A percentile compares a stretch with the other conserved stretches of the same genome.
Evolutionary conservation across 1,140 invertebrate genomes (phyloP).

Genomic region (Drosophila micromelanica): DNA sequence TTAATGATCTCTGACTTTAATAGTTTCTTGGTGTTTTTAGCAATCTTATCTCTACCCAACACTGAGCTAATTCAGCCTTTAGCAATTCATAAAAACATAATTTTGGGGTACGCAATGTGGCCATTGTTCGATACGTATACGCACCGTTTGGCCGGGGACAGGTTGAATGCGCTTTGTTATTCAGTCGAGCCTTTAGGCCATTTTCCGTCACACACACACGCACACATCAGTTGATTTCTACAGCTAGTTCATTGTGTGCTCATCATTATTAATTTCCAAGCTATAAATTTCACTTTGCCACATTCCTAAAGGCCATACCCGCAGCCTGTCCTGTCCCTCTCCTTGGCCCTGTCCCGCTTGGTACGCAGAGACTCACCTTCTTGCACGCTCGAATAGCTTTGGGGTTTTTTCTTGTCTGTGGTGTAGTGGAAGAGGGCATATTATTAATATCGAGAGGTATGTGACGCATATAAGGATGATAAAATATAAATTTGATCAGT

Average conservation of each 20-base stretch:
- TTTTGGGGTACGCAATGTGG: slow-evolving; percentile 13
- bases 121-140: slow-evolving; percentile 39
- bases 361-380: slow-evolving; percentile 58
- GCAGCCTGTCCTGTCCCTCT: not conserved
- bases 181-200: slow-evolving; percentile 34
- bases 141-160: slow-evolving; percentile 25
- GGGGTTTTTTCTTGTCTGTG: slow-evolving; percentile 10
- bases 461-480: too few species aligned
- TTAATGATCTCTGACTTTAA: too few species aligned
- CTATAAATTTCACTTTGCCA: slow-evolving; percentile 82
- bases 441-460: too few species aligned
- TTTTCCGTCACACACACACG: slow-evolving; percentile 13
- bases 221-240: slow-evolving; percentile 54
- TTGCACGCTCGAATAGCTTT: slow-evolving; percentile 71
- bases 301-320: slow-evolving; percentile 74
- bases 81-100: slow-evolving; percentile 35
- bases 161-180: slow-evolving; percentile 45
- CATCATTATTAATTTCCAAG: slow-evolving; percentile 82
- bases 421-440: not conserved
- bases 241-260: slow-evolving; percentile 70
- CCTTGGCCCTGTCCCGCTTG: not conserved
- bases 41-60: not conserved
- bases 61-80: slow-evolving; percentile 16
- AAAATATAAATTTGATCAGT: too few species aligned
- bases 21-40: too few species aligned